A percentile compares a stretch with the other conserved stretches of the same genome.
These are phyloP conservation scores for Hippocampus comes DNA, from an alignment of 2,113 vertebrate species.

Conservation along the genomic window DNA sequence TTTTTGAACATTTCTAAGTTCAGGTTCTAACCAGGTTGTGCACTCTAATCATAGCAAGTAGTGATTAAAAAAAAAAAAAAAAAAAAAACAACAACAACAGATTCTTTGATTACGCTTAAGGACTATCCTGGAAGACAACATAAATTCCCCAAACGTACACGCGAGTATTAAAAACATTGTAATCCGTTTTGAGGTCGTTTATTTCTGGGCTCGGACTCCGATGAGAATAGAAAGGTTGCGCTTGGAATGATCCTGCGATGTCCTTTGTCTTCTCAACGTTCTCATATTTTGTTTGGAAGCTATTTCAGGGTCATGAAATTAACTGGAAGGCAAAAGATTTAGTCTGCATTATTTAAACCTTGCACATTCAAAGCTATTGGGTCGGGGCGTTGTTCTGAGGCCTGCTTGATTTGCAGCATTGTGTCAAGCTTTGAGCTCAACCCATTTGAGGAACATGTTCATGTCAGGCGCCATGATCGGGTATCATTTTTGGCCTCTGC, in stretches of 20 bases:
- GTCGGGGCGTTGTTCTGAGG: constrained; percentile 49
- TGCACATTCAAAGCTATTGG: constrained; percentile 34
- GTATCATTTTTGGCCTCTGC: constrained; percentile 58
- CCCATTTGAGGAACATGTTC: constrained; percentile 40
- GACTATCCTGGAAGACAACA: neutral
- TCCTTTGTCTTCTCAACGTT: constrained; percentile 8
- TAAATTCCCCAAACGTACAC: neutral
- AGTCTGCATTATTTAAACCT: constrained; percentile 36
- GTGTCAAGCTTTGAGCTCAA: constrained; percentile 38
- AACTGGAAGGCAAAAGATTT: constrained; percentile 47
- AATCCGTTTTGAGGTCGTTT: neutral
- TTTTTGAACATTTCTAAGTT: no score
- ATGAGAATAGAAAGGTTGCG: neutral
- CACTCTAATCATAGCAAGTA: no score
- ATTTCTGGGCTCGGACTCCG: neutral
- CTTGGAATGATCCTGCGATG: constrained; percentile 4
- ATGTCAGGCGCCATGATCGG: constrained; percentile 45
- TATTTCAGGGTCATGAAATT: constrained; percentile 50
- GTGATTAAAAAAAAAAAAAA: no score
- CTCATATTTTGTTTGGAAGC: neutral
- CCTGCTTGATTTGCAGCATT: constrained; percentile 43
- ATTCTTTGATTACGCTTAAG: neutral
- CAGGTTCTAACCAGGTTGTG: no score
- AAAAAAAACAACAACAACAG: no score
- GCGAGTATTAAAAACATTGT: neutral